A percentile compares a stretch with the other conserved stretches of the same genome.
phyloP scores from a whole-genome alignment of 2,888 invertebrate genomes.

The Erebia aethiops region DNA sequence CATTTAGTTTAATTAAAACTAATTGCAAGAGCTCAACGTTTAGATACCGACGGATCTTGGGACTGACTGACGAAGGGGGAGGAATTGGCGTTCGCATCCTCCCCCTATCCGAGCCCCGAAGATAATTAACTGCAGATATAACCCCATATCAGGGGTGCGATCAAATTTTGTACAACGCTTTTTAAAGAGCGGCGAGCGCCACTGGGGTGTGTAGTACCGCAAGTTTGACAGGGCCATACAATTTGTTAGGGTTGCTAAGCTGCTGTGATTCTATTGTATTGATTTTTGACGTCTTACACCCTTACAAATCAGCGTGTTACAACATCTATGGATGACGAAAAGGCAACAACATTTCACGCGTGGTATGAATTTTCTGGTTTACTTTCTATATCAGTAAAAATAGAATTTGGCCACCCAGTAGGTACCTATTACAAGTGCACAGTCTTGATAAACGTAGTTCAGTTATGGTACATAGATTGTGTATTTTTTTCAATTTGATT shows the following conservation, averaged over 20 bases:
- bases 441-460: no score
- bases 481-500: no score
- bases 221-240: conserved; percentile 64
- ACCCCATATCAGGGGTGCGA: conserved; percentile 63
- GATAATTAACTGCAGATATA: conserved; percentile 82
- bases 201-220: conserved; percentile 57
- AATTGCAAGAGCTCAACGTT: conserved; percentile 70
- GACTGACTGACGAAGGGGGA: conserved; percentile 56
- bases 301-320: background rate
- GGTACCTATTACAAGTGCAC: no score
- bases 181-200: conserved; percentile 68
- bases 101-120: conserved; percentile 66
- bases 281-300: conserved; percentile 63
- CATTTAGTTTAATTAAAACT: conserved; percentile 77
- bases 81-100: conserved; percentile 70
- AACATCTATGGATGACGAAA: background rate
- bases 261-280: conserved; percentile 79
- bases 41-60: conserved; percentile 64
- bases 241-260: conserved; percentile 76
- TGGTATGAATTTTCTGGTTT: no score
- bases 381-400: no score
- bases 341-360: background rate
- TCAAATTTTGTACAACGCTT: conserved; percentile 76
- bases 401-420: no score
- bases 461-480: no score